Evolutionary conservation across 2,113 vertebrate species (phyloP).

Genomic region (Halichoeres trimaculatus): DNA sequence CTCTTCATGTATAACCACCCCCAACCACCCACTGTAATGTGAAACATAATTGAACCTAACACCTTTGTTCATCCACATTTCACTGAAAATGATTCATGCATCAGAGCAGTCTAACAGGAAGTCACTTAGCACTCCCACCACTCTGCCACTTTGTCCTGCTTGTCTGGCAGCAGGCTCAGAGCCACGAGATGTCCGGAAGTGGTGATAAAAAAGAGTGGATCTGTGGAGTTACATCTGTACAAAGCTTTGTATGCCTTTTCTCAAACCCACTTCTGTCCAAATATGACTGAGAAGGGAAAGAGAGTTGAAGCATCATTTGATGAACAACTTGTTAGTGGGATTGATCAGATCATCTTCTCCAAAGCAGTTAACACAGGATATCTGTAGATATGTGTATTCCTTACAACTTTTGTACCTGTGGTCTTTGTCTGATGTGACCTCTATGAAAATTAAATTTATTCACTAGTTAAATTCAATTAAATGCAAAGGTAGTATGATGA

Average conservation of each 20-base stretch:
- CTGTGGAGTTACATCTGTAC: neutral
- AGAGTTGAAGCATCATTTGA: constrained; percentile 7
- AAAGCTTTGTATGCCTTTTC: neutral
- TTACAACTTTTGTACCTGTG: too few species aligned
- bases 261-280: neutral
- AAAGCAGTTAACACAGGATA: too few species aligned
- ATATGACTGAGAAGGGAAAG: neutral
- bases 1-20: neutral
- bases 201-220: neutral
- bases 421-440: too few species aligned
- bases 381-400: too few species aligned
- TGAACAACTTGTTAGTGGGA: constrained; percentile 15
- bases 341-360: neutral
- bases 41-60: neutral
- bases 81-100: constrained; percentile 22
- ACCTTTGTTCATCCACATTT: constrained; percentile 7
- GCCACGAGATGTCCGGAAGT: neutral
- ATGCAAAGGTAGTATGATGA: too few species aligned
- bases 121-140: constrained; percentile 14
- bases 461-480: too few species aligned
- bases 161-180: constrained; percentile 9
- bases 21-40: constrained; percentile 6
- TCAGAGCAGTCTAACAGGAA: constrained; percentile 15
- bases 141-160: constrained; percentile 1
- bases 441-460: too few species aligned